Evolutionary conservation across 2,113 vertebrate genomes (phyloP).

Genomic region (Osmerus eperlanus): DNA sequence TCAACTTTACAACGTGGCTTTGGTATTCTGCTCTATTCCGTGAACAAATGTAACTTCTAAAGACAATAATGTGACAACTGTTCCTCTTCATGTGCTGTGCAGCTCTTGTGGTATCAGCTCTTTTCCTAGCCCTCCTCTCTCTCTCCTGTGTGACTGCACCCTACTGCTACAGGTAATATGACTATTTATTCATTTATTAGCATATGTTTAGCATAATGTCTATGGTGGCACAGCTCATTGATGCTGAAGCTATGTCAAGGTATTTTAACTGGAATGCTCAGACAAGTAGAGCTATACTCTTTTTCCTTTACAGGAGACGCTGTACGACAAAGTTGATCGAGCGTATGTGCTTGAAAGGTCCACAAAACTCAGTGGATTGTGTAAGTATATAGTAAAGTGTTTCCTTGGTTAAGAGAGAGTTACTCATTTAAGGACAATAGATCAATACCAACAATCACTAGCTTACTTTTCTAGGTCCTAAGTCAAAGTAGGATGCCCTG

Average conservation of each 20-base stretch:
- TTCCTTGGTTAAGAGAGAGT: neutral
- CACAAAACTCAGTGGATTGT: slow-evolving; percentile 49
- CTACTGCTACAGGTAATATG: slow-evolving; percentile 61
- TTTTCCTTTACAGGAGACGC: slow-evolving; percentile 53
- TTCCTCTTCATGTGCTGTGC: slow-evolving; percentile 29
- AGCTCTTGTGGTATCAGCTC: slow-evolving; percentile 67
- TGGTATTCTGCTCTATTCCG: neutral
- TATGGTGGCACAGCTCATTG: slow-evolving; percentile 14
- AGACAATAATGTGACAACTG: neutral
- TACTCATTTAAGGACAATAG: too few relatives aligned
- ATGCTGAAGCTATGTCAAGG: slow-evolving; percentile 2
- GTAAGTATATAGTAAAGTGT: slow-evolving; percentile 56
- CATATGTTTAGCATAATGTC: neutral
- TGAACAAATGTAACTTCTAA: too few relatives aligned
- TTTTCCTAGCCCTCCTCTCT: slow-evolving; percentile 50
- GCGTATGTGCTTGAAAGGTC: slow-evolving; percentile 45
- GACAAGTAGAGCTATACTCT: slow-evolving; percentile 4
- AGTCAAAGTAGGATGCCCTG: too few relatives aligned
- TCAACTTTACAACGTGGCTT: neutral
- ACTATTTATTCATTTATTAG: slow-evolving; percentile 16
- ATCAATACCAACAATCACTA: too few relatives aligned
- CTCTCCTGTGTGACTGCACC: slow-evolving; percentile 47
- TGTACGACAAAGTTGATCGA: slow-evolving; percentile 49
- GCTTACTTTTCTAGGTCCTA: too few relatives aligned
- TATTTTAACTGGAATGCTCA: neutral